These are phyloP conservation scores for Pao palembangensis DNA, from an alignment of 2,113 vertebrate species.

Conservation along the genomic window DNA sequence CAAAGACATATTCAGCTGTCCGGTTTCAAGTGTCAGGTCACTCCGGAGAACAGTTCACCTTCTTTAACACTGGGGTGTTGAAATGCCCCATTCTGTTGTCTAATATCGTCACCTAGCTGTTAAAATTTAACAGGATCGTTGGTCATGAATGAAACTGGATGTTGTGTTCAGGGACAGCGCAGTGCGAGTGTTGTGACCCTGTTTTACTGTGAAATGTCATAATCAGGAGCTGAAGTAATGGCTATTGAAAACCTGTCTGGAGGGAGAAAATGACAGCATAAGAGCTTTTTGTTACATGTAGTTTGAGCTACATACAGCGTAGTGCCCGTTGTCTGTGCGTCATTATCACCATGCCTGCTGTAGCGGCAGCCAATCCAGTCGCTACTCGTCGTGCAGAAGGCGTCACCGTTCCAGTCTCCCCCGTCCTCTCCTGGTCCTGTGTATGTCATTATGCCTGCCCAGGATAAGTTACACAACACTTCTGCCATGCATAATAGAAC, in stretches of 20 bases:
- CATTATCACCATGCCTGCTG: conserved; percentile 15
- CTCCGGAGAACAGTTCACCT: conserved; percentile 13
- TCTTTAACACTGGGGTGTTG: too few species aligned
- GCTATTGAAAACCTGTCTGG: conserved; percentile 41
- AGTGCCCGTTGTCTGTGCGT: conserved; percentile 23
- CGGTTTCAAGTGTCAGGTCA: conserved; percentile 20
- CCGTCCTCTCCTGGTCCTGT: conserved; percentile 9
- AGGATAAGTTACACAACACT: conserved; percentile 54
- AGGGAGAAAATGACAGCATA: background rate
- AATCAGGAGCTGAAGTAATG: conserved; percentile 21
- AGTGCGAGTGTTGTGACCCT: background rate
- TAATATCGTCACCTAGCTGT: too few species aligned
- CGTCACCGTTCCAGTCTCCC: conserved; percentile 1
- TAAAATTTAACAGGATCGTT: too few species aligned
- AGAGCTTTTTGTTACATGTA: background rate
- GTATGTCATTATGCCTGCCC: conserved; percentile 27
- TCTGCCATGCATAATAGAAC: conserved; percentile 49
- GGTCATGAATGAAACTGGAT: too few species aligned
- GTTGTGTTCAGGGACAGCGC: background rate
- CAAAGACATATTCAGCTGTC: background rate
- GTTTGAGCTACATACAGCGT: background rate
- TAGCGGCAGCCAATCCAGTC: conserved; percentile 35
- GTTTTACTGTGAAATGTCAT: background rate
- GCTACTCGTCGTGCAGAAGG: conserved; percentile 7
- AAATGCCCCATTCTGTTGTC: too few species aligned